These are phyloP conservation scores for Austrofundulus limnaeus DNA, from an alignment of 2,113 vertebrate species.

Conservation along the genomic window DNA sequence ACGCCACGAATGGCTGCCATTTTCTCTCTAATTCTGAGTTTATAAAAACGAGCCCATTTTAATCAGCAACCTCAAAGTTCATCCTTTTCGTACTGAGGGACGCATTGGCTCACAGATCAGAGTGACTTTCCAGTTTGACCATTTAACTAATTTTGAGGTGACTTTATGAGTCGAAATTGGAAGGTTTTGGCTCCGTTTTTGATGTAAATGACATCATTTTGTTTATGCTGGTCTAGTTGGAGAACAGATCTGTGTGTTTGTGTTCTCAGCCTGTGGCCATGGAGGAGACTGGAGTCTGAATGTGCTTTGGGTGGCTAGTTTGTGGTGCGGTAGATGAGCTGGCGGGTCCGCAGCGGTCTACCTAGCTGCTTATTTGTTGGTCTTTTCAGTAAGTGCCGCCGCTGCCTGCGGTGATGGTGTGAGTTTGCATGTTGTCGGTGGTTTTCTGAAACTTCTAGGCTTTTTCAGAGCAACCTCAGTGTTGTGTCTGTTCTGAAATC, in stretches of 20 bases:
- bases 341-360: conserved; percentile 56
- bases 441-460: conserved; percentile 53
- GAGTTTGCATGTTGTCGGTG: conserved; percentile 61
- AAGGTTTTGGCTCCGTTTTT: conserved; percentile 72
- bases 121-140: conserved; percentile 35
- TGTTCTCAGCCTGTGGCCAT: conserved; percentile 32
- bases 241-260: conserved; percentile 55
- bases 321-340: conserved; percentile 61
- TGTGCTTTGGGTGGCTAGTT: conserved; percentile 65
- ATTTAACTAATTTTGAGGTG: conserved; percentile 51
- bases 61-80: conserved; percentile 32
- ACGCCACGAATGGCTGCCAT: not conserved
- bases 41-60: conserved; percentile 20
- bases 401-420: conserved; percentile 31
- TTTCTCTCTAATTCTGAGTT: conserved; percentile 8
- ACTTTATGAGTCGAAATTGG: conserved; percentile 60
- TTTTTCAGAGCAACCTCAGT: conserved; percentile 43
- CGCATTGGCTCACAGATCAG: conserved; percentile 32
- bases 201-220: conserved; percentile 68
- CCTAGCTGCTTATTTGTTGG: conserved; percentile 70
- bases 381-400: conserved; percentile 46
- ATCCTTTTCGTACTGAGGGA: conserved; percentile 20
- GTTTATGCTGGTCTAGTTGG: conserved; percentile 57
- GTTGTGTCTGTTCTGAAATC: conserved; percentile 9
- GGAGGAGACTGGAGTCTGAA: conserved; percentile 58